Percentiles rank a stretch among this genome's conserved stretches.
Evolutionary conservation across 2,797 vertebrate species (phyloP).

Genomic region (Bufotes viridis): DNA sequence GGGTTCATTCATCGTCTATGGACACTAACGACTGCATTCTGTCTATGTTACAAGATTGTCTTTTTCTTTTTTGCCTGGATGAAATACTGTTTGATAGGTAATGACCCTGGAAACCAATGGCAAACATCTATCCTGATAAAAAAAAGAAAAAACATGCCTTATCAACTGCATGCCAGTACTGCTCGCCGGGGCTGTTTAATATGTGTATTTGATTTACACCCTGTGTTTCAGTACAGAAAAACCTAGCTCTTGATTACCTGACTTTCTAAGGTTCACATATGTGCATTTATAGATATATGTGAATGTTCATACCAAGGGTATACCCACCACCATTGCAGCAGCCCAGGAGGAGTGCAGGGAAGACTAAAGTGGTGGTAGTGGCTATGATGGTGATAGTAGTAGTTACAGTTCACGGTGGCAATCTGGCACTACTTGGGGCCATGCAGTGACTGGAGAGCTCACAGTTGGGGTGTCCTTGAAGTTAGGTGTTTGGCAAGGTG

Average conservation of each 20-base stretch:
- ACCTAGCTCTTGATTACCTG: neutral
- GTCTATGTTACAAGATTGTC: constrained; percentile 4
- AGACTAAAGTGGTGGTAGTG: too few relatives aligned
- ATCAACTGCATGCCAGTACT: constrained; percentile 1
- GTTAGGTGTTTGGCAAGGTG: too few relatives aligned
- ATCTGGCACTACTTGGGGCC: too few relatives aligned
- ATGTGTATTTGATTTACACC: neutral
- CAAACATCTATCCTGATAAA: neutral
- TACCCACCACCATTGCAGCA: neutral
- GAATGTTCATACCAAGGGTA: neutral
- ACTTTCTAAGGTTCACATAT: neutral
- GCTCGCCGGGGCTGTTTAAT: neutral
- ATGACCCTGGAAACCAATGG: constrained; percentile 19
- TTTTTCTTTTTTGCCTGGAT: neutral
- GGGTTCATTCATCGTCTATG: constrained; percentile 8
- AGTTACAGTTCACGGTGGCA: too few relatives aligned
- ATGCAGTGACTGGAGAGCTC: too few relatives aligned
- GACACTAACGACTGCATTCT: neutral
- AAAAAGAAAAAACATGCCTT: neutral
- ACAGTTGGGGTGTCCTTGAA: too few relatives aligned
- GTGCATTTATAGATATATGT: neutral
- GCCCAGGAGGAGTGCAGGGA: too few relatives aligned
- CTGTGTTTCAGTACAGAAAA: neutral
- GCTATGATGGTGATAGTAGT: too few relatives aligned
- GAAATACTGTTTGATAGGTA: constrained; percentile 29